These are phyloP conservation scores for Phrixothrix hirtus DNA, from an alignment of 2,888 invertebrate species.

Conservation along the genomic window DNA sequence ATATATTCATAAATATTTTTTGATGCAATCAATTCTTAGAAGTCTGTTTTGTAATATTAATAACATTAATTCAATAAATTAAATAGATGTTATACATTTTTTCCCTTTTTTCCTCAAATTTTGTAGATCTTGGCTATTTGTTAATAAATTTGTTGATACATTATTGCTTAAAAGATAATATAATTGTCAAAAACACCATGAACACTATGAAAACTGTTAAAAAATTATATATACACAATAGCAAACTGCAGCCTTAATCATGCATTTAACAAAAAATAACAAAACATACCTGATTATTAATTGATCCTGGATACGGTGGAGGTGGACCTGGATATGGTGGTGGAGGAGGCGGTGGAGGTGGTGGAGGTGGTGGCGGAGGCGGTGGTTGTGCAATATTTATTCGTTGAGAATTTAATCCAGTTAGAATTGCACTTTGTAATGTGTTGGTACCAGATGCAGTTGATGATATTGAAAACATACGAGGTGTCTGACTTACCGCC, in stretches of 20 bases:
- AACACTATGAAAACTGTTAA: too few relatives aligned
- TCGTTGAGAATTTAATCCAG: slow-evolving; percentile 35
- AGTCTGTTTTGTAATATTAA: too few relatives aligned
- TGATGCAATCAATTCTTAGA: too few relatives aligned
- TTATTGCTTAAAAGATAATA: too few relatives aligned
- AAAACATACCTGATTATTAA: slow-evolving; percentile 17
- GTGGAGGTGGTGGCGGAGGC: slow-evolving; percentile 60
- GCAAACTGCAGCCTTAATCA: slow-evolving; percentile 26
- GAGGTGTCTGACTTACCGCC: slow-evolving; percentile 38
- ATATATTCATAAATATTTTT: too few relatives aligned
- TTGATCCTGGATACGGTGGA: slow-evolving; percentile 62
- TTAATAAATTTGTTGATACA: too few relatives aligned
- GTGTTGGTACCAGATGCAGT: slow-evolving; percentile 6
- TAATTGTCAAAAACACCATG: too few relatives aligned
- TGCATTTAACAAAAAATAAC: slow-evolving; percentile 11
- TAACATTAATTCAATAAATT: too few relatives aligned
- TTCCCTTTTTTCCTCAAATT: too few relatives aligned
- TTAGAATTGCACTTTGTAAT: slow-evolving; percentile 27
- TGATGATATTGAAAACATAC: slow-evolving; percentile 40
- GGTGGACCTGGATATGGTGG: slow-evolving; percentile 70
- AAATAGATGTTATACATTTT: too few relatives aligned
- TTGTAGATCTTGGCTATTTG: too few relatives aligned
- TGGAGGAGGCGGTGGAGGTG: slow-evolving; percentile 75
- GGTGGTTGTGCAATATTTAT: slow-evolving; percentile 46
- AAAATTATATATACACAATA: not conserved